Conservation (phyloP, 1,140 invertebrate genomes). For the Phocides pigmalion region DNA sequence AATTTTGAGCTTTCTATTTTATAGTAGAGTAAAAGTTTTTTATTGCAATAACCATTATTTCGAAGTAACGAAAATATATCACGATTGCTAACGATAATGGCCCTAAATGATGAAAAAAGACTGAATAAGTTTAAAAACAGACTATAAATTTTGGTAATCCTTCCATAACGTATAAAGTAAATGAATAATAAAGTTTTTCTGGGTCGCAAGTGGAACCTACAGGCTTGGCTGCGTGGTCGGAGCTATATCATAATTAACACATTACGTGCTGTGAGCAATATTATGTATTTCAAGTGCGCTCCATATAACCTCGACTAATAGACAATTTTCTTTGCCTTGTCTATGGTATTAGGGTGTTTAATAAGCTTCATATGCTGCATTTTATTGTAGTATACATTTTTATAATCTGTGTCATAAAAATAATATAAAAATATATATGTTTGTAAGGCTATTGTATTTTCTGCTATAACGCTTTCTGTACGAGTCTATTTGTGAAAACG, state of each 20-base stretch:
- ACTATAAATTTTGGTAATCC: background rate
- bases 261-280: slow-evolving; percentile 11
- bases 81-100: background rate
- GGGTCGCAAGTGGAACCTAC: slow-evolving; percentile 11
- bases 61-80: background rate
- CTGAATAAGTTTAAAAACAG: slow-evolving; percentile 4
- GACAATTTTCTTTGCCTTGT: background rate
- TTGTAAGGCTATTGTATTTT: no score
- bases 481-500: no score
- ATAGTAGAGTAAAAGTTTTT: no score
- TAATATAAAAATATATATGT: no score
- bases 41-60: slow-evolving; percentile 1
- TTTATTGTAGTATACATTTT: no score
- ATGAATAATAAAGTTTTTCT: slow-evolving; percentile 4
- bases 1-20: no score
- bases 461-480: no score
- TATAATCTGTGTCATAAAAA: no score
- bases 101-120: background rate
- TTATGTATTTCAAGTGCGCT: slow-evolving; percentile 11
- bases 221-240: background rate
- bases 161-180: background rate
- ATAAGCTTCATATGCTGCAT: no score
- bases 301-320: background rate
- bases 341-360: no score
- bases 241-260: slow-evolving; percentile 35